A percentile compares a stretch with the other conserved stretches of the same genome.
Conservation (phyloP, 2,888 invertebrate species). For the Aelia acuminata region DNA sequence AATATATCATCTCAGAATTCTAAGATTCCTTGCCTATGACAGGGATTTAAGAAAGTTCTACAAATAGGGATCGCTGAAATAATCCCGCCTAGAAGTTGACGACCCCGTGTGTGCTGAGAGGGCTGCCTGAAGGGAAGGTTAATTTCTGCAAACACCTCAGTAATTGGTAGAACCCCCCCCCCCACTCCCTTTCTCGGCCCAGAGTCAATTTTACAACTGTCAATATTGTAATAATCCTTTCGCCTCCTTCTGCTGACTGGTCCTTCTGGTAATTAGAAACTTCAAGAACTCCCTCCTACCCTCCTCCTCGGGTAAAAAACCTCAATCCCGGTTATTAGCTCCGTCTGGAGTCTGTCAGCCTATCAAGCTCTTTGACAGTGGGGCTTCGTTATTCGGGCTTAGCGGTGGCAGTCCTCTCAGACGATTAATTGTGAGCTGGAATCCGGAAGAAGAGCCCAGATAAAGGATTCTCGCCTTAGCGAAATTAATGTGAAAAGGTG, state of each 20-base stretch:
- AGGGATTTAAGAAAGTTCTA: conserved; percentile 8
- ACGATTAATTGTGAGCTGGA: conserved; percentile 37
- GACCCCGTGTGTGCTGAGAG: conserved; percentile 47
- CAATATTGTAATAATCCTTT: conserved; percentile 59
- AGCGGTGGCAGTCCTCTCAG: background rate
- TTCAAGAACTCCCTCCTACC: conserved; percentile 24
- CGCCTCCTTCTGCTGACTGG: conserved; percentile 51
- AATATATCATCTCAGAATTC: background rate
- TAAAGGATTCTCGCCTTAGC: background rate
- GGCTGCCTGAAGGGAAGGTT: conserved; percentile 48
- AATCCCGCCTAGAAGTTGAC: conserved; percentile 37
- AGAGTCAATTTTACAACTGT: conserved; percentile 59
- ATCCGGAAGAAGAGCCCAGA: background rate
- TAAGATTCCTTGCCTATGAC: background rate
- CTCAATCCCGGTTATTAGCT: conserved; percentile 39
- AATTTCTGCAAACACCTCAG: conserved; percentile 57
- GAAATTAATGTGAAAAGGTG: background rate
- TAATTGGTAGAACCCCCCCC: conserved; percentile 53
- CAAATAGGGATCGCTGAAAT: conserved; percentile 16
- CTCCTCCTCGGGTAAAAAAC: background rate
- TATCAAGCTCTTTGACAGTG: conserved; percentile 29
- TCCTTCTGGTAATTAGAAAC: conserved; percentile 53
- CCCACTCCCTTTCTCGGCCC: background rate
- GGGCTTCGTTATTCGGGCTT: conserved; percentile 38
- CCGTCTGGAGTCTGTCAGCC: conserved; percentile 19